Base-by-base conservation (phyloP, 2,888 invertebrate species). In the Gisinianus flammeolus region DNA sequence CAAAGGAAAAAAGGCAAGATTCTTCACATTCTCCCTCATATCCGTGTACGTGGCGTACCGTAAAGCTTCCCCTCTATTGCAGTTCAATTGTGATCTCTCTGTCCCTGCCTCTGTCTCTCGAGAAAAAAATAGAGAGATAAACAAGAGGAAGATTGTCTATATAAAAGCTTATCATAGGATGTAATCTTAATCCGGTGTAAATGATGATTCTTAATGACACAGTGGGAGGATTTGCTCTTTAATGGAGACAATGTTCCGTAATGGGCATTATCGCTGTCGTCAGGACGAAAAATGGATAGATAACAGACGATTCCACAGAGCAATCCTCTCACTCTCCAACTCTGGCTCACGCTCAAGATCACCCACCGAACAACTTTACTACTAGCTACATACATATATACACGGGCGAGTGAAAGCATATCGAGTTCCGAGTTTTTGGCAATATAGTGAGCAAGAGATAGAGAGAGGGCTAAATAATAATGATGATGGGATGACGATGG, bases 111-210 rank as follows among this genome's bases (percentile, higher is more conserved):
- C 56, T 56, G 56, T 58, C 1, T 58, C 22, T 24, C 58, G 24
- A 3, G 56, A n/a, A 8, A n/a, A n/a, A 58, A 58, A 24, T 22
- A n/a, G 56, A 24, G 56, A 24, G 56, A 58, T n/a, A 24, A 31
- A 19, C 22, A 69, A 35, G 69, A 33, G 69, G 35, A 3, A 24
- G 44, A 35, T 22, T 24, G n/a, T 28, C 26, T 31, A 66, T 26
- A 19, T 4, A 31, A 56, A 0, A 28, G 30, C n/a, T 30, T 54
- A 58, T 58, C 26, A 71, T 71, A 30, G 33, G 69, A 56, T 76
- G 76, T 76, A 76, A 76, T 76, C 76, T 69, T 76, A 76, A 76
- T 76, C 76, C 76, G 62, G 52, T 76, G 35, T 69, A 76, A 76
- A 76, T 76, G 76, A 76, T 76, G 76, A 76, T 76, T 69, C 69